phyloP scores from a whole-genome alignment of 2,113 vertebrate genomes.

The Otis tarda region DNA sequence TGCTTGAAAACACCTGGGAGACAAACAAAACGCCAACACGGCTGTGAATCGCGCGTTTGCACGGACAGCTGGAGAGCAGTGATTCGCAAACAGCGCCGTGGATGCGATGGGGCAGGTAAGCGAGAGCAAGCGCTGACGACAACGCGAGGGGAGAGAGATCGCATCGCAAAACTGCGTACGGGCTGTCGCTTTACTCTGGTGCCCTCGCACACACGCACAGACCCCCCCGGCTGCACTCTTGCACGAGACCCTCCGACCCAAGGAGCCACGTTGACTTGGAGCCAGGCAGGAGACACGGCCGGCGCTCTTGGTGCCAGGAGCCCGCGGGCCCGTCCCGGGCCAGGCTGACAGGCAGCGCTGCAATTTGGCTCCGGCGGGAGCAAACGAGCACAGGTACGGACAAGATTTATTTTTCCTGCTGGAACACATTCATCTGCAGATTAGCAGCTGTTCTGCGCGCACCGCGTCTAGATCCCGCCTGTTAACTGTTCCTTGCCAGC shows the following conservation, averaged over 20 bases:
- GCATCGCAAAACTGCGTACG: rapidly evolving
- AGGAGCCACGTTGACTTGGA: neutral
- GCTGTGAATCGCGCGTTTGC: rapidly evolving
- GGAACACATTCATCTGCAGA: neutral
- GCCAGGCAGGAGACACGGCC: neutral
- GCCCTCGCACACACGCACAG: rapidly evolving
- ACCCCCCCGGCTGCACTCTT: neutral
- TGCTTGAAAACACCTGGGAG: neutral
- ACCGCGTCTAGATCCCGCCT: neutral
- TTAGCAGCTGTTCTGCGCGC: neutral
- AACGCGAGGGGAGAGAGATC: rapidly evolving
- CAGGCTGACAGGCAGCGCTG: neutral
- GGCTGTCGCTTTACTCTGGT: neutral
- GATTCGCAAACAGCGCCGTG: rapidly evolving
- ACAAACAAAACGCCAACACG: rapidly evolving
- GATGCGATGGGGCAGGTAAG: neutral
- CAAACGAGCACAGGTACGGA: neutral
- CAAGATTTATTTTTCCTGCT: constrained; percentile 31
- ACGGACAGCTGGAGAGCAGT: neutral
- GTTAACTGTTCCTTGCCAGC: neutral
- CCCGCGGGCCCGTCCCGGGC: rapidly evolving
- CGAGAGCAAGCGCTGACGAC: rapidly evolving
- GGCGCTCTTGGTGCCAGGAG: neutral
- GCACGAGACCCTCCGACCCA: neutral
- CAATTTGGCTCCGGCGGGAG: neutral